Base-by-base conservation (phyloP, 2,113 vertebrate species). In the Morone chrysops region DNA sequence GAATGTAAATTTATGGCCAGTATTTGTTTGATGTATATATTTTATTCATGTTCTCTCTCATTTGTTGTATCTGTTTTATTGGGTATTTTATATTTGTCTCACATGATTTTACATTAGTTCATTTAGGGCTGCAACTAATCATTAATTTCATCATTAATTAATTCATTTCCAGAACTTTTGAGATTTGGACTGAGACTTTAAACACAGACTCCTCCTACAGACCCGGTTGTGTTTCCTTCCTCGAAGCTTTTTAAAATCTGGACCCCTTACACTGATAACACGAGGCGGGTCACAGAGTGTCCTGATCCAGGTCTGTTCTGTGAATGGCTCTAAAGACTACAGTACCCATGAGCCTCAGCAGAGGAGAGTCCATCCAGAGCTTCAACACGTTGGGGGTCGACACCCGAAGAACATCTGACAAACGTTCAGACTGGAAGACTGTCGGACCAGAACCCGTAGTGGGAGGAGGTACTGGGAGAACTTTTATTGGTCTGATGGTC, bases 351-450 rank as follows among this genome's bases (percentile, higher is more conserved):
- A 80, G 11, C 66, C 66, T 71, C 25, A 2, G 70, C 31, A 0
- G 45, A 47, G 45, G 13, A 57, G 17, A 36, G 13, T 17, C 25
- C 31, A 53, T 16, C 25, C 51, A 60, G 1, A 59, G 68, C 68
- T 63, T 18, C 38, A 65, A 60, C 45, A 47, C 45, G 45, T 47
- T 31, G 31, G 31, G 31, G 31, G 31, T 31, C 31, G 31, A 31
- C 54, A 56, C n/a, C 51, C 11, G 31, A 16, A 31, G 3, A 78
- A 5, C 0, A 6, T 54, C 45, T 43, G 48, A 75, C 8, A 47
- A 10, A 56, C 3, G 4, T 11, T 70, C 40, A 47, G 70, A 66
- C 70, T 75, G 84, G 84, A 87, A 87, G 84, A 87, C 68, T 20
- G 20, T 31, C 22, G 51, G 18, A 61, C 67, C 57, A 54, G 57